A percentile compares a stretch with the other conserved stretches of the same genome.
Conservation (phyloP, 2,888 invertebrate genomes). For the Leptinotarsa tumamoca region DNA sequence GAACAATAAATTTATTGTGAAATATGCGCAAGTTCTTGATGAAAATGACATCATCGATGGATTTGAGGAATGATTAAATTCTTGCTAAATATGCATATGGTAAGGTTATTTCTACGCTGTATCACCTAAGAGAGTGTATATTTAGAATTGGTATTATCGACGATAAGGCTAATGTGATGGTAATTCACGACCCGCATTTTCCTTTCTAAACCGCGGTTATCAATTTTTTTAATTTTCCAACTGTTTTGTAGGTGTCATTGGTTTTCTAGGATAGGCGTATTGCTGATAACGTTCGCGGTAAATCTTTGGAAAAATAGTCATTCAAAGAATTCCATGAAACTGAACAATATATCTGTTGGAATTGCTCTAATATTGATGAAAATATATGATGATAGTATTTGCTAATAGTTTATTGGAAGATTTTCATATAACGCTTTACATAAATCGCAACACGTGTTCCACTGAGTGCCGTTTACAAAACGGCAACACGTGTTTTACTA, state of each 20-base stretch:
- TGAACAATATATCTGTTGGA: too few species aligned
- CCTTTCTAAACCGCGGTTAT: not conserved
- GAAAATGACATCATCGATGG: conserved; percentile 26
- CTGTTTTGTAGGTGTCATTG: not conserved
- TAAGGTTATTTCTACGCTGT: conserved; percentile 17
- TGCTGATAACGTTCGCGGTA: not conserved
- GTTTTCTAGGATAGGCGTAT: not conserved
- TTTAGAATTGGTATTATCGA: conserved; percentile 18
- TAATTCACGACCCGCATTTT: conserved; percentile 7
- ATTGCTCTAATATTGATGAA: too few species aligned
- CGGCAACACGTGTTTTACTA: too few species aligned
- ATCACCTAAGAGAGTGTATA: conserved; percentile 22
- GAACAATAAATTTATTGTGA: conserved; percentile 21
- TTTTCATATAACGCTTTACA: too few species aligned
- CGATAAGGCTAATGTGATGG: conserved; percentile 18
- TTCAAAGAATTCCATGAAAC: too few species aligned
- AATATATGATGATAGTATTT: too few species aligned
- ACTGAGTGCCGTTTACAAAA: too few species aligned
- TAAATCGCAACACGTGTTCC: too few species aligned
- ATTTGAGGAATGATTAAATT: conserved; percentile 21
- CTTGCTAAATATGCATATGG: conserved; percentile 20
- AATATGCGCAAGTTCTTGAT: conserved; percentile 24
- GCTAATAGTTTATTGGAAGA: too few species aligned
- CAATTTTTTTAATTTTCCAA: not conserved
- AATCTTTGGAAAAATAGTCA: not conserved